A percentile compares a stretch with the other conserved stretches of the same genome.
Evolutionary conservation across 2,888 invertebrate species (phyloP).

Genomic region (Synanthedon myopaeformis): DNA sequence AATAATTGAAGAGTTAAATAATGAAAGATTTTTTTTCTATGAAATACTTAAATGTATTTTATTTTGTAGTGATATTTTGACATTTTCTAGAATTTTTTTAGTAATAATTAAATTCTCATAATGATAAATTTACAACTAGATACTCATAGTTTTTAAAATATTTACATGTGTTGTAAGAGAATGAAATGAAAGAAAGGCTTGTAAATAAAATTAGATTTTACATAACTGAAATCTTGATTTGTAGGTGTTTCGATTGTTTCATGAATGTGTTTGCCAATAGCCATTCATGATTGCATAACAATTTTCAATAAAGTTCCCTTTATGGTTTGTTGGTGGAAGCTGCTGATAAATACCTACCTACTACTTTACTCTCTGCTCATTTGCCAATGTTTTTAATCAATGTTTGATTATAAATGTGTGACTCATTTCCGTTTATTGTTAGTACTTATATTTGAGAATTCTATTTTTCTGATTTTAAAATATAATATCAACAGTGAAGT

Average conservation of each 20-base stretch:
- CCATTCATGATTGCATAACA: conserved; percentile 64
- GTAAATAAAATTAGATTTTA: conserved; percentile 18
- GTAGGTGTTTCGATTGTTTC: conserved; percentile 40
- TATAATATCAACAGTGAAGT: too few species aligned
- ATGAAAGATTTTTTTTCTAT: too few species aligned
- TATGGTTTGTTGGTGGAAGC: conserved; percentile 42
- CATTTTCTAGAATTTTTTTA: too few species aligned
- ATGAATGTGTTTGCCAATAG: conserved; percentile 38
- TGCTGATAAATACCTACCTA: conserved; percentile 31
- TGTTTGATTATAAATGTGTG: conserved; percentile 39
- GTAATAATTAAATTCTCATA: too few species aligned
- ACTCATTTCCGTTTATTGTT: conserved; percentile 31
- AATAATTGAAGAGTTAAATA: too few species aligned
- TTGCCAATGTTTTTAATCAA: conserved; percentile 41
- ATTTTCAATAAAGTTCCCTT: conserved; percentile 61
- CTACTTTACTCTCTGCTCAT: conserved; percentile 19
- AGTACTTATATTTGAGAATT: conserved; percentile 1
- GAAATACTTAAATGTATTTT: too few species aligned
- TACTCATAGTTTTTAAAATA: too few species aligned
- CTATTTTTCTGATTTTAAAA: too few species aligned
- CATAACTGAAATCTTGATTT: conserved; percentile 15
- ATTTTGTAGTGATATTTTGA: too few species aligned
- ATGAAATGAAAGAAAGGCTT: conserved; percentile 3
- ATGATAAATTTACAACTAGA: too few species aligned
- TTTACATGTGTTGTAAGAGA: too few species aligned